A percentile compares a stretch with the other conserved stretches of the same genome.
Evolutionary conservation across 2,888 invertebrate genomes (phyloP).

Genomic region (Beris morrisii): DNA sequence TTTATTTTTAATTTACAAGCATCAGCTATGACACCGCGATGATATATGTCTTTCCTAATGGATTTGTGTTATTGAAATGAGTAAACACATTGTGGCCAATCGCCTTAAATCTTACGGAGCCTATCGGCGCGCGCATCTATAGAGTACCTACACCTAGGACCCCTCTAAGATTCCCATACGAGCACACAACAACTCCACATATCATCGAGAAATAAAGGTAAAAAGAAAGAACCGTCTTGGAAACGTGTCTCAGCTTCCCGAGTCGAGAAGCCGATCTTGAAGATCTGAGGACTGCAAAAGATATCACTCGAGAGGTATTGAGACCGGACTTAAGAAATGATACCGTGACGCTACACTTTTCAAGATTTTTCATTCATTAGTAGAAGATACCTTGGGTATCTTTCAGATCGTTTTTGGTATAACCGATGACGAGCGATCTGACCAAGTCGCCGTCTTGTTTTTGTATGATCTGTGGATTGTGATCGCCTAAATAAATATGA

Average conservation of each 20-base stretch:
- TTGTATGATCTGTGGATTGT: conserved; percentile 26
- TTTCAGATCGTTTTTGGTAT: conserved; percentile 8
- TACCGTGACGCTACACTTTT: conserved; percentile 35
- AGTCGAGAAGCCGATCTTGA: conserved; percentile 1
- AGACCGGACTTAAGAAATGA: conserved; percentile 32
- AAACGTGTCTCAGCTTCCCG: too few relatives aligned
- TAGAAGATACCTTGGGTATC: conserved; percentile 17
- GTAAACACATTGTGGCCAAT: conserved; percentile 28
- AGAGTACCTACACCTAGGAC: too few relatives aligned
- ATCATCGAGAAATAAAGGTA: too few relatives aligned
- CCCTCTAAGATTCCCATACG: too few relatives aligned
- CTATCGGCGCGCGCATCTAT: too few relatives aligned
- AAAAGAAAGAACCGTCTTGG: too few relatives aligned
- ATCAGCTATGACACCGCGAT: conserved; percentile 37
- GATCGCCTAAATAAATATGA: conserved; percentile 31
- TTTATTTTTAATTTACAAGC: conserved; percentile 37
- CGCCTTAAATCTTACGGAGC: conserved; percentile 13
- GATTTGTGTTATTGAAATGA: conserved; percentile 35
- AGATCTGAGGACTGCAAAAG: conserved; percentile 10
- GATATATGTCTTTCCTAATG: conserved; percentile 37
- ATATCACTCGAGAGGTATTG: conserved; percentile 27
- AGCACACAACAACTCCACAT: too few relatives aligned
- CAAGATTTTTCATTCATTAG: conserved; percentile 24
- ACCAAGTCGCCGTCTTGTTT: conserved; percentile 24
- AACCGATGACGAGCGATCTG: conserved; percentile 4